Base-by-base conservation (phyloP, 2,888 invertebrate genomes). In the Plebejus anna region DNA sequence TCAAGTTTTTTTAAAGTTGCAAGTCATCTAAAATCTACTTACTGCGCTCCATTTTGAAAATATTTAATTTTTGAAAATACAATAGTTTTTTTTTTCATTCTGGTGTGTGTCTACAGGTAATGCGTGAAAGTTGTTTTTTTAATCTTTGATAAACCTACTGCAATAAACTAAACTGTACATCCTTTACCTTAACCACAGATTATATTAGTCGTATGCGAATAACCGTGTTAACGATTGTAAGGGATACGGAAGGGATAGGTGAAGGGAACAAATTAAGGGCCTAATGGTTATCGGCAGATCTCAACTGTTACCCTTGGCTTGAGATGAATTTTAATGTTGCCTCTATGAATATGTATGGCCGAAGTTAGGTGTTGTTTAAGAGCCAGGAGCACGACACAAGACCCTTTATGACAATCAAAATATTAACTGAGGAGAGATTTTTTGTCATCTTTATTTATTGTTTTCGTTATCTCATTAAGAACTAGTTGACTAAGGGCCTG, bases 241-340 rank as follows among this genome's bases (percentile, higher is more conserved):
- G 91, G 92, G 91, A 89, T 90, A 85, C 90, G 89, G 89, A 91
- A 90, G 90, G 92, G 91, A 91, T 90, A 92, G 93, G 92, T 92
- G 88, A 90, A 89, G 92, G 91, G 90, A 86, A 92, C 92, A 92
- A 93, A 92, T 94, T 94, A 93, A 92, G 92, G 93, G 92, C 89
- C 89, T 92, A 93, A 92, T 91, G 92, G 91, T 92, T 93, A 93
- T 93, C 93, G 90, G 85, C 81, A 83, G 86, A 90, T 90, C 90
- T 89, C 82, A 84, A 80, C 87, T 87, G 84, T 84, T 84, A 86
- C 86, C 89, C 86, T 87, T 87, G 86, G 88, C 85, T 87, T 86
- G 88, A 87, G 92, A 93, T 92, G 92, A 92, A 92, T 93, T 92
- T 92, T 91, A 92, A 93, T 92, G 91, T 83, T 83, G 82, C 80